Conservation (phyloP, 2,797 vertebrate genomes). For the Lagorchestes hirsutus region DNA sequence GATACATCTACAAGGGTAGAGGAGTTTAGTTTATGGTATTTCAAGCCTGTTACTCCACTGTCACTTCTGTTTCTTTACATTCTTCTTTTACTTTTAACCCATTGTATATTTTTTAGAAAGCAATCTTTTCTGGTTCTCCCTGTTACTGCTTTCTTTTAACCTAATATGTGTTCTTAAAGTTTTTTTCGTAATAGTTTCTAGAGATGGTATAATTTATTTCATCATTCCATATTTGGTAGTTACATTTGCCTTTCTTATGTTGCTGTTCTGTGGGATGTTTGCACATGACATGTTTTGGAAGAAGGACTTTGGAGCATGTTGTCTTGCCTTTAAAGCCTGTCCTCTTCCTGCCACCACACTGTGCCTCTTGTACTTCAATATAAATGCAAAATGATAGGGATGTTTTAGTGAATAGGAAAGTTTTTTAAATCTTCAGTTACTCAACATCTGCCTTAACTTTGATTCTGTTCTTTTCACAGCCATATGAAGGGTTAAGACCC, state of each 20-base stretch:
- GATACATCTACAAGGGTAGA: neutral
- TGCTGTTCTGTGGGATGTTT: neutral
- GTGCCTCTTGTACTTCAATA: neutral
- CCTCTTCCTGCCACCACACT: neutral
- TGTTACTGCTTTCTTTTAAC: neutral
- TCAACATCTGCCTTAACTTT: constrained; percentile 58
- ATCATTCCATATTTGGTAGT: neutral
- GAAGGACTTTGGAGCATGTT: no score
- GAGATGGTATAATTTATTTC: neutral
- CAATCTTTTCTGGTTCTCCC: neutral
- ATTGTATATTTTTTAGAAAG: neutral
- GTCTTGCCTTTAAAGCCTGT: neutral
- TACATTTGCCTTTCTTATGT: neutral
- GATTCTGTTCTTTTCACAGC: constrained; percentile 85
- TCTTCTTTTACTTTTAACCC: neutral
- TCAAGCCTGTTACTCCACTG: neutral
- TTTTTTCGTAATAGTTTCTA: neutral
- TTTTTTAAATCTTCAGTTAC: constrained; percentile 10
- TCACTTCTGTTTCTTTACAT: neutral
- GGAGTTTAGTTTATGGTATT: neutral
- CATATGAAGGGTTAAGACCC: constrained; percentile 95
- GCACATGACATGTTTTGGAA: neutral
- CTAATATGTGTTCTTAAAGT: neutral
- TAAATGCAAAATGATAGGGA: neutral
- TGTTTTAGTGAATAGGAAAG: constrained; percentile 4